Evolutionary conservation across 2,797 vertebrate species (phyloP), one percentile per base, ranked within the genome.

Genomic region (Danio jaintianensis): DNA sequence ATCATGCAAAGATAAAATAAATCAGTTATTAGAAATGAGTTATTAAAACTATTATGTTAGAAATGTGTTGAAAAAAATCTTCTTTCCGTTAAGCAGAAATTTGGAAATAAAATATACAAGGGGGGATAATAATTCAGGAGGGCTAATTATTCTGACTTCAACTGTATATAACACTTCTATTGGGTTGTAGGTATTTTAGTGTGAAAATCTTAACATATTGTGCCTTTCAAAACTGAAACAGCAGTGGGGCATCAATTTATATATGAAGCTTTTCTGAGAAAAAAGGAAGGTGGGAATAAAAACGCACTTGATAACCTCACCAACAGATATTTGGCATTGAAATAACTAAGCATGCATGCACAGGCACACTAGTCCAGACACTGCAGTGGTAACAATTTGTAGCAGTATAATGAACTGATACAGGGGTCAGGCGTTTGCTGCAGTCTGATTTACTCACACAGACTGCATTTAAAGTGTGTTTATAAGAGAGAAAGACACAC

Each of bases 311-410:
- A 15, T 61, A 61, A 38, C 13, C 13, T 38, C 58, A 61, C 58
- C 16, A 61, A 38, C 0, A 38, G 29, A 15, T 61, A 64, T 63
- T 63, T n/a, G 2, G 6, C 7, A 61, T 59, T 56, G 9, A 11
- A 59, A 36, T 9, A 4, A 6, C 15, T n/a, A 72, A 22, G 40
- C 18, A 18, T 83, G 90, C 87, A 83, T 69, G 40, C 40, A 53
- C 81, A 86, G 77, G 82, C 83, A 69, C 66, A 67, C 62, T 67
- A 76, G 78, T 86, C 71, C 11, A 45, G 45, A 83, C 77, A 85
- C 52, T 87, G 83, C 72, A 40, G 45, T 75, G 56, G 36, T 48
- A 48, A 63, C 47, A 42, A 16, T 52, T 7, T 42, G 38, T 50
- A 52, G 16, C 13, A 63, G 50, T 22, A 75, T 63, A 52, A 63